These are phyloP conservation scores for Taphrorychus bicolor DNA, from an alignment of 2,888 invertebrate species.

Conservation along the genomic window DNA sequence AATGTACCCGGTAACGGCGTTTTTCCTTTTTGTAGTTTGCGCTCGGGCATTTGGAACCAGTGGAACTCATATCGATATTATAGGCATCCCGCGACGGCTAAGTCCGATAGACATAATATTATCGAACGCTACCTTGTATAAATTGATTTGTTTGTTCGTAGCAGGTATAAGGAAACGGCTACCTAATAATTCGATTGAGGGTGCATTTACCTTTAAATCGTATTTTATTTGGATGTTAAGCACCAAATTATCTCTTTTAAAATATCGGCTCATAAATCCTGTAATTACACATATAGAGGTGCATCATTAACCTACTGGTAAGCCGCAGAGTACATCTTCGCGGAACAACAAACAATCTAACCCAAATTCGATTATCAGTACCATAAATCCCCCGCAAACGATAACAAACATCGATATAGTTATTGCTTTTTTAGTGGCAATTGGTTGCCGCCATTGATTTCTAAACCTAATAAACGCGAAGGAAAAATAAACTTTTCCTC, in stretches of 20 bases:
- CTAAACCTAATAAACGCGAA: background rate
- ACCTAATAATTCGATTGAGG: too few relatives aligned
- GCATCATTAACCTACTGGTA: background rate
- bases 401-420: background rate
- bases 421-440: background rate
- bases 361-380: background rate
- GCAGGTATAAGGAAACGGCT: too few relatives aligned
- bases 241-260: too few relatives aligned
- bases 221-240: too few relatives aligned
- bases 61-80: too few relatives aligned
- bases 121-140: too few relatives aligned
- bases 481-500: background rate
- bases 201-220: too few relatives aligned
- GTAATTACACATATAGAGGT: background rate
- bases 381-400: background rate
- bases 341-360: background rate
- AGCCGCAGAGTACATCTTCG: background rate
- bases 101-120: background rate
- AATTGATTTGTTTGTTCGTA: too few relatives aligned
- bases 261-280: too few relatives aligned
- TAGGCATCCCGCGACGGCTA: background rate
- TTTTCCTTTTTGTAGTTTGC: slow-evolving; percentile 1
- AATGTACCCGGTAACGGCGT: slow-evolving; percentile 15
- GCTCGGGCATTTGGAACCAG: background rate
- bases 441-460: background rate